phyloP scores from a whole-genome alignment of 2,888 invertebrate species.

The Netelia melanura region DNA sequence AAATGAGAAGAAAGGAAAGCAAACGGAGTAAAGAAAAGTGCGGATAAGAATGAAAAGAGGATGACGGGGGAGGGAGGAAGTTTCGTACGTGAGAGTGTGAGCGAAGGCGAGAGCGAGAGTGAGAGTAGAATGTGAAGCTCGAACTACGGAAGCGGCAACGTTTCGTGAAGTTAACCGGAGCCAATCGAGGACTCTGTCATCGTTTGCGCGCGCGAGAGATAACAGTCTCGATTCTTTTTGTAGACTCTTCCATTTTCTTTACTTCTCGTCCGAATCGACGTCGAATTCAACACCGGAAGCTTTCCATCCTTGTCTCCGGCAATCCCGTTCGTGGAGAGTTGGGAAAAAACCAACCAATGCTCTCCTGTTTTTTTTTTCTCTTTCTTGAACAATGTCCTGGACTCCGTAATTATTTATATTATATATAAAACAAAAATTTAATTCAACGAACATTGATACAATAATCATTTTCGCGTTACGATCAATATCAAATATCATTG shows the following conservation, averaged over 20 bases:
- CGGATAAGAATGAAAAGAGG: neutral
- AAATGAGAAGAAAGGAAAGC: slow-evolving; percentile 27
- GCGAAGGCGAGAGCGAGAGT: slow-evolving; percentile 12
- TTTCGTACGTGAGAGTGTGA: slow-evolving; percentile 2
- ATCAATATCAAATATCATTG: too few relatives aligned
- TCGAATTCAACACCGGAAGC: neutral
- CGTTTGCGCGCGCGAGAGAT: slow-evolving; percentile 19
- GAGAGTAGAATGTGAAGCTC: slow-evolving; percentile 17
- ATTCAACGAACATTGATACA: too few relatives aligned
- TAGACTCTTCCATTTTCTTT: neutral
- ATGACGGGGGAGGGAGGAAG: neutral
- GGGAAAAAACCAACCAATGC: neutral
- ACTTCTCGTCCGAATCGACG: neutral
- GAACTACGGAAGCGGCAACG: slow-evolving; percentile 7
- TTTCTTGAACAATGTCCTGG: neutral
- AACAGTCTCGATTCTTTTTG: neutral
- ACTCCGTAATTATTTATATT: too few relatives aligned
- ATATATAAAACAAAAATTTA: too few relatives aligned
- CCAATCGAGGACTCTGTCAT: slow-evolving; percentile 16
- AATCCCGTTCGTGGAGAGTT: neutral
- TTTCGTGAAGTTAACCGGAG: slow-evolving; percentile 35
- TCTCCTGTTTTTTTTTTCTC: neutral
- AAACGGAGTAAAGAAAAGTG: neutral
- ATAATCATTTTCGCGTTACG: too few relatives aligned
- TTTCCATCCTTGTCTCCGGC: neutral